These are phyloP conservation scores for Megaleporinus macrocephalus DNA, from an alignment of 2,113 vertebrate genomes.

Conservation along the genomic window DNA sequence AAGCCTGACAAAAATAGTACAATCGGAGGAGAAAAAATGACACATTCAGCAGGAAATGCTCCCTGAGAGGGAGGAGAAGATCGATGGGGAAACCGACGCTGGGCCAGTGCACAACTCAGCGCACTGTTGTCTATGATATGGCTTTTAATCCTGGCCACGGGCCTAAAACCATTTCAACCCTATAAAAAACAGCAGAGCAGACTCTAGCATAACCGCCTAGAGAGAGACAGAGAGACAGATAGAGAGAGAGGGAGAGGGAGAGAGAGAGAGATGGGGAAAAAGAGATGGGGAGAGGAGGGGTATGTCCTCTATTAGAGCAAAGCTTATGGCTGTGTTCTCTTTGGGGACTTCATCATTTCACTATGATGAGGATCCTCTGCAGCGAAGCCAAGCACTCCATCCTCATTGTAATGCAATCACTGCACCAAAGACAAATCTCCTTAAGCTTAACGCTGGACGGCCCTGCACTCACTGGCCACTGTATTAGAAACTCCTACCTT, in stretches of 20 bases:
- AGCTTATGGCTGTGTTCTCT: slow-evolving; percentile 62
- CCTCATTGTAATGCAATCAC: background rate
- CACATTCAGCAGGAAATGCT: slow-evolving; percentile 62
- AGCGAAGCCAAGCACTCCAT: slow-evolving; percentile 14
- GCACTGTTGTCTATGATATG: slow-evolving; percentile 58
- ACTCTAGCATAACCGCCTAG: background rate
- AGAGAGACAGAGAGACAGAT: slow-evolving; percentile 54
- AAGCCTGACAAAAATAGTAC: slow-evolving; percentile 35
- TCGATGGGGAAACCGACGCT: slow-evolving; percentile 60
- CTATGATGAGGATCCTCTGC: slow-evolving; percentile 38
- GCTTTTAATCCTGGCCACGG: slow-evolving; percentile 66
- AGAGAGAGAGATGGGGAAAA: too few relatives aligned
- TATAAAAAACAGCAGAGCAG: slow-evolving; percentile 1
- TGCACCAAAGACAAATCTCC: background rate
- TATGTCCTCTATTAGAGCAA: slow-evolving; percentile 57
- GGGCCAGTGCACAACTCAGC: slow-evolving; percentile 73
- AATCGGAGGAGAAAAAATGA: slow-evolving; percentile 55
- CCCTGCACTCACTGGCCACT: background rate
- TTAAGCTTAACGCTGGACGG: background rate
- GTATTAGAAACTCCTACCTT: background rate
- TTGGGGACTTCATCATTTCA: slow-evolving; percentile 54
- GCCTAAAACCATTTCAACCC: slow-evolving; percentile 61
- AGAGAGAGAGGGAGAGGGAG: background rate
- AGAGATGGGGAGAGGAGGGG: background rate
- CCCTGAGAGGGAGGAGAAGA: slow-evolving; percentile 51